Base-by-base conservation (phyloP, 2,797 vertebrate species). In the Propithecus perrieri region DNA sequence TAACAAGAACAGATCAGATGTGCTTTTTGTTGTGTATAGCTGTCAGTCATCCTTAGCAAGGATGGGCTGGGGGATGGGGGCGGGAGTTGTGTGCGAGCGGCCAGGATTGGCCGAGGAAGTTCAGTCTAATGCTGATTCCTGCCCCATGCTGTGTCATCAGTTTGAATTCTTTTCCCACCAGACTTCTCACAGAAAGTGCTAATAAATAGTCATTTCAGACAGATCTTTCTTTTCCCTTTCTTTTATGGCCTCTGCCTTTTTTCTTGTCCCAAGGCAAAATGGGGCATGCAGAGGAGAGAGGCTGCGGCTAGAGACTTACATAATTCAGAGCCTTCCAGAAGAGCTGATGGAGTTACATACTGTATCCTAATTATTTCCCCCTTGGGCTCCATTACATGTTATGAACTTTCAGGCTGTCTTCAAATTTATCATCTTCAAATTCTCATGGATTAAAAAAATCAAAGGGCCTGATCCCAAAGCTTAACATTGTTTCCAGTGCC, bases 401-500 rank as follows among this genome's bases (percentile, higher is more conserved):
- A 79, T 87, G 83, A 96, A 97, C 91, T 92, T 95, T 95, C 28
- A 78, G 71, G 35, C 76, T 91, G 12, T 96, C 89, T 63, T 80
- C 61, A 94, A 86, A 91, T 96, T 95, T 95, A 96, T 97, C 97
- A 95, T 97, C 92, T 96, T 96, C 87, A 96, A 96, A 97, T 98
- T 98, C 94, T 85, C 95, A 96, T 85, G 97, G 97, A 97, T 97
- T 98, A 97, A 81, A 93, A 83, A 97, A 97, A 96, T 87, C 74
- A 74, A 96, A 97, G 83, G 85, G 90, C 94, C 85, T 91, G 92
- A 97, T 96, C 93, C 53, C 46, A 10, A 93, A 97, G 92, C 90
- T 97, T 97, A 95, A 97, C 85, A 85, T 87, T 95, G 95, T 91
- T 95, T 85, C 61, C 24, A 84, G 69, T 78, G 97, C 93, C 96